Evolutionary conservation across 1,140 invertebrate genomes (phyloP).

Genomic region (Oryctes rhinoceros): DNA sequence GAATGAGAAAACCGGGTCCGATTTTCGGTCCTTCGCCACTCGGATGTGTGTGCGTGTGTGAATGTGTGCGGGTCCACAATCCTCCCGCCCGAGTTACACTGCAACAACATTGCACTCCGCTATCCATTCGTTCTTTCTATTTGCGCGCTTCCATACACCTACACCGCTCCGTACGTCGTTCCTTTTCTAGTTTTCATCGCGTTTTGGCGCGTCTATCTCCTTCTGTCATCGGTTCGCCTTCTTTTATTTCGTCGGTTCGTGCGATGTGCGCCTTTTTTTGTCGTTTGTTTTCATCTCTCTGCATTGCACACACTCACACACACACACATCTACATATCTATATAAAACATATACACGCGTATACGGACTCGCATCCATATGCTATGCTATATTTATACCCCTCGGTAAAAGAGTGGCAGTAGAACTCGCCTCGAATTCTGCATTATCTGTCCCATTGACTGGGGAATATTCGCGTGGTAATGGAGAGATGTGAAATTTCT

Average conservation of each 20-base stretch:
- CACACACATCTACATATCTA: slow-evolving; percentile 11
- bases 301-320: slow-evolving; percentile 22
- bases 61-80: slow-evolving; percentile 20
- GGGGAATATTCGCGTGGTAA: background rate
- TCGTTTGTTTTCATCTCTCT: slow-evolving; percentile 34
- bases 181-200: slow-evolving; percentile 29
- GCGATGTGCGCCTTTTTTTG: slow-evolving; percentile 33
- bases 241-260: slow-evolving; percentile 26
- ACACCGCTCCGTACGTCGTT: background rate
- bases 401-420: slow-evolving; percentile 5
- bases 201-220: background rate
- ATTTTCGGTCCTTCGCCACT: slow-evolving; percentile 24
- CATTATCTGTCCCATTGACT: slow-evolving; percentile 32
- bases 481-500: background rate
- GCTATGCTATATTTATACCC: slow-evolving; percentile 31
- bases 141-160: slow-evolving; percentile 45
- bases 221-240: background rate
- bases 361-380: slow-evolving; percentile 11
- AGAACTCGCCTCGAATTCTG: slow-evolving; percentile 23
- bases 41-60: slow-evolving; percentile 20
- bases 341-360: slow-evolving; percentile 3
- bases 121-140: slow-evolving; percentile 42
- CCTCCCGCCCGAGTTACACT: slow-evolving; percentile 50
- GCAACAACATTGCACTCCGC: slow-evolving; percentile 49
- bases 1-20: slow-evolving; percentile 22